Conservation (phyloP, 2,113 vertebrate genomes). For the Cyprinodon variegatus region DNA sequence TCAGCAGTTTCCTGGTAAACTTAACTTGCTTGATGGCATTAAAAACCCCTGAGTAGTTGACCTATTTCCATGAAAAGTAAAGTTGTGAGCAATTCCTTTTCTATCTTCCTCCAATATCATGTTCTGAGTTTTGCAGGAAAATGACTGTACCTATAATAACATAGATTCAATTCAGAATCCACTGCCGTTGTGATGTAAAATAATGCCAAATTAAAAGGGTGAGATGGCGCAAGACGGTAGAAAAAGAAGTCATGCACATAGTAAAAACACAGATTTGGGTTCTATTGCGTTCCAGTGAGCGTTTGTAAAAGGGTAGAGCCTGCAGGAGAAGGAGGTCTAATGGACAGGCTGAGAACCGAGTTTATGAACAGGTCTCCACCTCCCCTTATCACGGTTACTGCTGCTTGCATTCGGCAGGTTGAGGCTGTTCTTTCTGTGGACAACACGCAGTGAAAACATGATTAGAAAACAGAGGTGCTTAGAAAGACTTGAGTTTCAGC, state of each 20-base stretch:
- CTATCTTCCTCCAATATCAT: slow-evolving; percentile 14
- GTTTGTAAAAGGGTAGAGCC: slow-evolving; percentile 74
- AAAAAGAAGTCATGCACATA: slow-evolving; percentile 86
- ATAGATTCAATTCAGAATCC: slow-evolving; percentile 40
- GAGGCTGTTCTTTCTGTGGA: slow-evolving; percentile 89
- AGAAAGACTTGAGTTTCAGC: slow-evolving; percentile 13
- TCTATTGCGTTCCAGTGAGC: slow-evolving; percentile 71
- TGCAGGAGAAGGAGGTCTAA: slow-evolving; percentile 76
- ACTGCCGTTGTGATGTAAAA: slow-evolving; percentile 46
- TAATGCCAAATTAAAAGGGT: slow-evolving; percentile 47
- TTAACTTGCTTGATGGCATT: slow-evolving; percentile 71
- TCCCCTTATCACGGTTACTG: slow-evolving; percentile 86
- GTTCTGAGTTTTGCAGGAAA: slow-evolving; percentile 50
- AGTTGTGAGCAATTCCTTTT: slow-evolving; percentile 48
- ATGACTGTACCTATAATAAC: slow-evolving; percentile 25
- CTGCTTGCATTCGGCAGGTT: slow-evolving; percentile 98
- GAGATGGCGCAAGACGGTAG: slow-evolving; percentile 67
- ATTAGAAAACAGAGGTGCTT: not conserved
- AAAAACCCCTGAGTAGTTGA: slow-evolving; percentile 85
- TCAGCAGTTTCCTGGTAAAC: slow-evolving; percentile 71
- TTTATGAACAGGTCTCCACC: slow-evolving; percentile 64
- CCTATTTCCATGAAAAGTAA: slow-evolving; percentile 55
- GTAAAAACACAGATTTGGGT: slow-evolving; percentile 79
- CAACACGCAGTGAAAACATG: slow-evolving; percentile 21
- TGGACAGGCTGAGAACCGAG: slow-evolving; percentile 80